Evolutionary conservation across 2,888 invertebrate genomes (phyloP), one percentile per base, ranked within the genome.

Genomic region (Parnassius glacialis): DNA sequence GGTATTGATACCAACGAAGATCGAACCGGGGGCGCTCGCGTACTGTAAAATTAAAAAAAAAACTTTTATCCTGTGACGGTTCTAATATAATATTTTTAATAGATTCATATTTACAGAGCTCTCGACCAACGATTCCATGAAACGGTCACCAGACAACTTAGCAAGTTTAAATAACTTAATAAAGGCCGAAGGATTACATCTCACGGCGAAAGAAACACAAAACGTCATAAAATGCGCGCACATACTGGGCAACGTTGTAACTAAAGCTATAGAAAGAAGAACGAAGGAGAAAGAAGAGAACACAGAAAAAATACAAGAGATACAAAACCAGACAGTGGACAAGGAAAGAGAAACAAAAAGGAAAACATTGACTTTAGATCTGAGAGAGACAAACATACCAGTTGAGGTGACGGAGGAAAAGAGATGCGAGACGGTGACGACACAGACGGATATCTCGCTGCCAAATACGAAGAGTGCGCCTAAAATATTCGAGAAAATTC

Each of bases 381-480:
- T 91, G 70, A 87, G 78, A 74, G 88, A 87, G 73, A 84, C 84
- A 1, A 75, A 68, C 10, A 61, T 80, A 70, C 88, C 90, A 0
- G 64, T 77, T 1, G 75, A 79, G 16, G 79, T 77, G 0, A 71
- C 75, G 55, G 79, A 79, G 50, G 82, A 81, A 70, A 85, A 79
- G 75, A 83, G 64, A 76, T 71, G 79, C 64, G 87, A 87, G 65
- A 84, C 83, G 0, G 87, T 80, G 0, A 86, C 84, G 0, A 90
- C 90, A 0, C 91, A 91, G 66, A 91, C 91, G 1, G 91, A 91
- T 66, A 91, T 91, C 54, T 91, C 91, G 3, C 65, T 90, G 45
- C 91, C 91, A 1, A 91, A 91, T 60, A 91, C 91, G 0, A 86
- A 84, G 70, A 90, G 88, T 67, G 91, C 91, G 71, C 91, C 91